Conservation (phyloP, 1,140 invertebrate genomes). For the Rhagoletis zephyria region DNA sequence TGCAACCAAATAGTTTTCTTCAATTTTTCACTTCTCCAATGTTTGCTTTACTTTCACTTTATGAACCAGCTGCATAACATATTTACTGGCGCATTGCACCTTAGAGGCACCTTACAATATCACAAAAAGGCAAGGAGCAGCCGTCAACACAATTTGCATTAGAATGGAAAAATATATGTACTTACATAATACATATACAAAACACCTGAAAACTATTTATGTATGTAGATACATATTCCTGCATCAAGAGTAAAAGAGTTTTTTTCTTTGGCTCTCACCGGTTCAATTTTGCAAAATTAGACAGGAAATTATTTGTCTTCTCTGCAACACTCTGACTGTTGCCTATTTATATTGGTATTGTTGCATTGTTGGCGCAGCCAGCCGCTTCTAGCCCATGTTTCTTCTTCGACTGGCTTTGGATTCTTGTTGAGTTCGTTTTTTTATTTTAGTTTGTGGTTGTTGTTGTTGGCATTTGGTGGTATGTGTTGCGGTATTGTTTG, state of each 20-base stretch:
- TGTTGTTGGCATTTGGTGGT: constrained; percentile 25
- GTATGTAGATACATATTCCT: not conserved
- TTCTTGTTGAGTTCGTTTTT: not conserved
- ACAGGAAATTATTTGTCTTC: constrained; percentile 52
- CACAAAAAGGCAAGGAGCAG: constrained; percentile 36
- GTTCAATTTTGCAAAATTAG: constrained; percentile 51
- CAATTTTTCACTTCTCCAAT: not conserved
- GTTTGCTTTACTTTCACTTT: not conserved
- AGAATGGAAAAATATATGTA: not conserved
- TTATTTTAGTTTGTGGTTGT: not conserved
- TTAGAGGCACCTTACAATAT: constrained; percentile 21
- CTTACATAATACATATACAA: not conserved
- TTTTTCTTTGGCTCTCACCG: constrained; percentile 14
- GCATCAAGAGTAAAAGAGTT: not conserved
- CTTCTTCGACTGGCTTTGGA: not conserved
- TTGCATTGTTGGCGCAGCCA: not conserved
- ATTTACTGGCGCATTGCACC: constrained; percentile 9
- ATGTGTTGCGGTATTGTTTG: constrained; percentile 48
- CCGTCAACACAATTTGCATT: not conserved
- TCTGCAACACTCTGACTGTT: constrained; percentile 42
- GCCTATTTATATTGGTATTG: constrained; percentile 26
- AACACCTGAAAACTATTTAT: not conserved
- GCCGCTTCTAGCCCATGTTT: not conserved
- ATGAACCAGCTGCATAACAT: not conserved
- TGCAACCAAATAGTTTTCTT: not conserved